Conservation (phyloP, 2,113 vertebrate species). For the Dolichallabes microphthalmus region DNA sequence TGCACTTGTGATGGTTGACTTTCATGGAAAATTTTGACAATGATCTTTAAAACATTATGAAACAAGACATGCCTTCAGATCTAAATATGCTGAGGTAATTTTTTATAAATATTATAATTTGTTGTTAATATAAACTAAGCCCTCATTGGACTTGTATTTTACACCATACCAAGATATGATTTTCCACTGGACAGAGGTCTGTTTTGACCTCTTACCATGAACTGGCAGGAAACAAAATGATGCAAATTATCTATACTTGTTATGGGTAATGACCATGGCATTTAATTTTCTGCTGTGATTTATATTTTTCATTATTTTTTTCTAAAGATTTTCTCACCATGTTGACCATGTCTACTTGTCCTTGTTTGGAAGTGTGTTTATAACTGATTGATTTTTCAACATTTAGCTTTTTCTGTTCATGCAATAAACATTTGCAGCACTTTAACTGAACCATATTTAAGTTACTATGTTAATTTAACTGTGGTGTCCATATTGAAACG, state of each 20-base stretch:
- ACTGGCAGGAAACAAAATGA: not conserved
- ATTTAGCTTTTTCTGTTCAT: not conserved
- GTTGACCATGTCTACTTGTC: not conserved
- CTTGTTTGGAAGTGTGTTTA: conserved; percentile 20
- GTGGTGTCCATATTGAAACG: not conserved
- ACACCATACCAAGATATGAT: not conserved
- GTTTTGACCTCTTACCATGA: not conserved
- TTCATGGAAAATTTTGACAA: not conserved
- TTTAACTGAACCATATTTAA: not conserved
- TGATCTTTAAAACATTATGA: not conserved
- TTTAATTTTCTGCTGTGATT: not conserved
- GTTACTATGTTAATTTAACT: not conserved
- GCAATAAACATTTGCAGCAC: conserved; percentile 6
- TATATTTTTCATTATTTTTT: not conserved
- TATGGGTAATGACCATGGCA: not conserved
- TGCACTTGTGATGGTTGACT: conserved; percentile 19
- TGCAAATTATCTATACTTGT: conserved; percentile 2
- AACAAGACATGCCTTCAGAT: not conserved
- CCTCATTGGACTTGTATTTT: not conserved
- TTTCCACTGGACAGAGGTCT: not conserved
- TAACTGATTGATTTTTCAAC: conserved; percentile 3
- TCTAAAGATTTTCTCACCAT: not conserved
- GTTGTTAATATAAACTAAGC: not conserved
- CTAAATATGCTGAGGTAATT: not conserved
- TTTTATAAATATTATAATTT: not conserved